Evolutionary conservation across 2,797 vertebrate genomes (phyloP).

Genomic region (Rallus crepitans): DNA sequence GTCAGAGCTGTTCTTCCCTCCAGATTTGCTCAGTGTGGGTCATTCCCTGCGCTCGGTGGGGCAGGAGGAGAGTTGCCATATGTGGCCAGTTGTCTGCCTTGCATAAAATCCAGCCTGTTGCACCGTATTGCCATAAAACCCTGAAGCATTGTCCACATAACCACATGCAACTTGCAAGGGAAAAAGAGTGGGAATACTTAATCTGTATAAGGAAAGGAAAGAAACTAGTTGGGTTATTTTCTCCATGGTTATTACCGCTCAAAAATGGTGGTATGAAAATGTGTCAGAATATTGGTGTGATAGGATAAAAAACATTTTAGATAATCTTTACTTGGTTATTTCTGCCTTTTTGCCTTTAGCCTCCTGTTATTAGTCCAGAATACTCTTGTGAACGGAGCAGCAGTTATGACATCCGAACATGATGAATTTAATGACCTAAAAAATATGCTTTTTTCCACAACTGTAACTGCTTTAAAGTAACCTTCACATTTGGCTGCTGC

Average conservation of each 20-base stretch:
- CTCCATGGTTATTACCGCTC: neutral
- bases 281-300: neutral
- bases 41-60: neutral
- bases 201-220: neutral
- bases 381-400: neutral
- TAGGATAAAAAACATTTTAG: neutral
- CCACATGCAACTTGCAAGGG: neutral
- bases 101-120: neutral
- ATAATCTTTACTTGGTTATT: neutral
- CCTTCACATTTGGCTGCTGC: slow-evolving; percentile 41
- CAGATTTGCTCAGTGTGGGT: neutral
- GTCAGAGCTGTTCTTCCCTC: neutral
- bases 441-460: slow-evolving; percentile 16
- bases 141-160: neutral
- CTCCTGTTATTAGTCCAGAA: neutral
- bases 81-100: neutral
- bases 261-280: neutral
- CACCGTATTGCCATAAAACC: neutral
- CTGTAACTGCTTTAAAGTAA: slow-evolving; percentile 39
- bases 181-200: neutral
- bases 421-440: slow-evolving; percentile 6
- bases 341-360: neutral
- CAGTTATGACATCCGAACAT: neutral
- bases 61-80: neutral
- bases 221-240: neutral